Conservation (phyloP, 1,140 invertebrate genomes). For the Cardiocondyla obscurior region DNA sequence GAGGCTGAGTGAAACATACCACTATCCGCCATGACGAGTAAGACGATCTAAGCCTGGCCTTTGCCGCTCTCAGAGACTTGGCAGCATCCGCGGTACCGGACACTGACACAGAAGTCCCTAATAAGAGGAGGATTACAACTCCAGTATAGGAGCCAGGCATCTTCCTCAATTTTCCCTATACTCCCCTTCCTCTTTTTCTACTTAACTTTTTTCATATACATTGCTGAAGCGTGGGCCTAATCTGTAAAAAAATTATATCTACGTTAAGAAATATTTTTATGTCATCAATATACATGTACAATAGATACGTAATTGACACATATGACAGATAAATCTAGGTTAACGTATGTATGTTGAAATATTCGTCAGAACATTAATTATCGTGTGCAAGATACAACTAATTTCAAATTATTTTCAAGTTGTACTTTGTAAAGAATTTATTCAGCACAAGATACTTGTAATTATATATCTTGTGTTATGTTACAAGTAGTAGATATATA, state of each 20-base stretch:
- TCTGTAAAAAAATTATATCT: constrained; percentile 51
- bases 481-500: too few species aligned
- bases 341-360: too few species aligned
- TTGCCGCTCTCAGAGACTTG: constrained; percentile 70
- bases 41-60: constrained; percentile 62
- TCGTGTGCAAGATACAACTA: background rate
- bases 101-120: constrained; percentile 56
- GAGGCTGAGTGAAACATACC: constrained; percentile 79
- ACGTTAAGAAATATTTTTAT: background rate
- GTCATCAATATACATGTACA: background rate
- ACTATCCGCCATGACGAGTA: constrained; percentile 79
- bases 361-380: background rate
- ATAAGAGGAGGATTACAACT: constrained; percentile 69
- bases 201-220: constrained; percentile 55
- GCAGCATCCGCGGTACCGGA: constrained; percentile 55
- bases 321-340: background rate
- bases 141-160: constrained; percentile 70
- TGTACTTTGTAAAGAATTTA: background rate
- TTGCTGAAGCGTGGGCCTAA: constrained; percentile 40
- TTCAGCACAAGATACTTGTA: background rate
- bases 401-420: background rate
- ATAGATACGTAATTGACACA: background rate
- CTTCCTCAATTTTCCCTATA: constrained; percentile 68
- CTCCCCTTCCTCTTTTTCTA: constrained; percentile 47
- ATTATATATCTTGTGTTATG: background rate